Conservation (phyloP, 2,888 invertebrate species). For the Pyrgus malvae region DNA sequence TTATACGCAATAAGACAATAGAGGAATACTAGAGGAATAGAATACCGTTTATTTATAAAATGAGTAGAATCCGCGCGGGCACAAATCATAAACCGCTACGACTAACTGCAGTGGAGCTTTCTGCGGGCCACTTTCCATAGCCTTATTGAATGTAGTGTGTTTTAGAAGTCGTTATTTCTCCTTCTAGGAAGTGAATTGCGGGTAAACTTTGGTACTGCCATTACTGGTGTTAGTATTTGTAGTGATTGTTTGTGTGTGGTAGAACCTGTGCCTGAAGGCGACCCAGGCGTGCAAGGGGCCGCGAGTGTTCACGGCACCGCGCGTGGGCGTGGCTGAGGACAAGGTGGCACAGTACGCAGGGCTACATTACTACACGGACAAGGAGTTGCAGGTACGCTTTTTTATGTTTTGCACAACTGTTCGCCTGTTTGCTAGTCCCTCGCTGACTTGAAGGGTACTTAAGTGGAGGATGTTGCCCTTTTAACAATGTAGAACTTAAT, state of each 20-base stretch:
- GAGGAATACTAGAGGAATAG: too few species aligned
- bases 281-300: slow-evolving; percentile 94
- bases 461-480: background rate
- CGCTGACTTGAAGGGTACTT: background rate
- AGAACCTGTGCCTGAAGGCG: slow-evolving; percentile 94
- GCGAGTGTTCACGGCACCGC: slow-evolving; percentile 89
- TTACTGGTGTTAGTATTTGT: slow-evolving; percentile 39
- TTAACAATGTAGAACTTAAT: background rate
- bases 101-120: slow-evolving; percentile 16
- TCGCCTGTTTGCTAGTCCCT: background rate
- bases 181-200: slow-evolving; percentile 14
- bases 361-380: slow-evolving; percentile 95
- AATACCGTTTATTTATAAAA: slow-evolving; percentile 25
- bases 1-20: too few species aligned
- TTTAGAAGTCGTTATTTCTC: slow-evolving; percentile 12
- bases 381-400: slow-evolving; percentile 88
- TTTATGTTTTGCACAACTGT: background rate
- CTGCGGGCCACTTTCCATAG: slow-evolving; percentile 21
- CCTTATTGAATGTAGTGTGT: slow-evolving; percentile 18
- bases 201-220: slow-evolving; percentile 31
- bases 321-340: slow-evolving; percentile 94
- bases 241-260: slow-evolving; percentile 75
- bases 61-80: slow-evolving; percentile 17
- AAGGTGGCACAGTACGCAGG: slow-evolving; percentile 96
- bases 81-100: slow-evolving; percentile 26